Percentiles rank a stretch among this genome's conserved stretches.
These are phyloP conservation scores for Lucifuga dentata DNA, from an alignment of 2,113 vertebrate species.

Conservation along the genomic window DNA sequence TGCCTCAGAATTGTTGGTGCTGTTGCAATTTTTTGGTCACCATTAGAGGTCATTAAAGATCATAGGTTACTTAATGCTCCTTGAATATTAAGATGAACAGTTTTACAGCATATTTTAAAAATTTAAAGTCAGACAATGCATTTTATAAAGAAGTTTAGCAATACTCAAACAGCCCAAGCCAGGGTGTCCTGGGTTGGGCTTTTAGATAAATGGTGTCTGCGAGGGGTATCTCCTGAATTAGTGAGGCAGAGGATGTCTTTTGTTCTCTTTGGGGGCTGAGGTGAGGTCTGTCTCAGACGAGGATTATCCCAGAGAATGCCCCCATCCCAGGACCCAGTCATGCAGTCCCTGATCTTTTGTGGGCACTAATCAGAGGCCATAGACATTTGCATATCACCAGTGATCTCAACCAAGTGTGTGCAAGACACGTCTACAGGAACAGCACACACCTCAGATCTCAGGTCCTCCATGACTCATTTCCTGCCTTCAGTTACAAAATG, in stretches of 20 bases:
- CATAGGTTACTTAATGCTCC: conserved; percentile 13
- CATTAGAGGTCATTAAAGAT: conserved; percentile 21
- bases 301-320: conserved; percentile 65
- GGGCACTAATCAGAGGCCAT: conserved; percentile 49
- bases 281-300: conserved; percentile 66
- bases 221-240: conserved; percentile 61
- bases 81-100: conserved; percentile 33
- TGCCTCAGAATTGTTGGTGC: conserved; percentile 21
- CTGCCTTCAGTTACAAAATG: conserved; percentile 49
- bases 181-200: conserved; percentile 34
- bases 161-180: conserved; percentile 33
- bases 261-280: conserved; percentile 62
- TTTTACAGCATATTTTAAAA: conserved; percentile 10
- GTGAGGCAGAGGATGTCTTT: conserved; percentile 62
- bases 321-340: conserved; percentile 51
- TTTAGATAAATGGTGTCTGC: conserved; percentile 50
- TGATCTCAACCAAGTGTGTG: conserved; percentile 36
- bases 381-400: conserved; percentile 65
- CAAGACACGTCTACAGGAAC: conserved; percentile 19
- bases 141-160: conserved; percentile 30
- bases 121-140: conserved; percentile 10
- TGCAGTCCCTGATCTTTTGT: conserved; percentile 64
- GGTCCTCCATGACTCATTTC: conserved; percentile 69
- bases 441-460: conserved; percentile 37
- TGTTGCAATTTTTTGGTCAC: neutral